These are phyloP conservation scores for Diprion similis DNA, from an alignment of 1,140 invertebrate species.

Conservation along the genomic window DNA sequence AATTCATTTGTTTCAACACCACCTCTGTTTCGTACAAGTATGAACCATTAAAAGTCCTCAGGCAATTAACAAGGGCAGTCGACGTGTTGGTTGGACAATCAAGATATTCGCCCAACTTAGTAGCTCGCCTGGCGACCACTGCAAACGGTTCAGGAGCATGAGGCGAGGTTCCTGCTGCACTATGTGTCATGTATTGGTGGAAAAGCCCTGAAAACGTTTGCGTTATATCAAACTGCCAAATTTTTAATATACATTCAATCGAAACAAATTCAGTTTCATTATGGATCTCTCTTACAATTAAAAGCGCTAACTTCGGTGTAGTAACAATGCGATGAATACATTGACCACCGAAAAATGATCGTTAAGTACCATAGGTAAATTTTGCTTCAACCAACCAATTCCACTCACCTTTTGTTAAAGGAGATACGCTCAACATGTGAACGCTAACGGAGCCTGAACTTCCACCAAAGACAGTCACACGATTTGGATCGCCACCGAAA, in stretches of 20 bases:
- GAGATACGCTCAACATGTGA: slow-evolving; percentile 57
- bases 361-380: too few species aligned
- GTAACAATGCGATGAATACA: too few species aligned
- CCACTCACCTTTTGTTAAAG: slow-evolving; percentile 36
- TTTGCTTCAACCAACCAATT: not conserved
- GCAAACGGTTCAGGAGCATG: not conserved
- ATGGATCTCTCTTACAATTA: not conserved
- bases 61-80: not conserved
- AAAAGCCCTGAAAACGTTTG: not conserved
- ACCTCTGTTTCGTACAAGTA: not conserved
- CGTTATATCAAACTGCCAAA: too few species aligned
- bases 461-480: slow-evolving; percentile 68
- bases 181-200: not conserved
- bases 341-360: too few species aligned
- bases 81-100: not conserved
- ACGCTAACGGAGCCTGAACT: slow-evolving; percentile 64
- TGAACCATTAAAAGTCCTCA: not conserved
- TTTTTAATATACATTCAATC: not conserved
- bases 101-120: not conserved
- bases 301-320: too few species aligned
- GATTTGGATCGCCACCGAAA: slow-evolving; percentile 72
- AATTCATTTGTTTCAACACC: not conserved
- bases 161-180: not conserved
- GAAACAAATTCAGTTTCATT: not conserved
- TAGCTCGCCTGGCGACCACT: not conserved